These are phyloP conservation scores for Rambutsinella grinnellia DNA, from an alignment of 2,888 invertebrate species.

Conservation along the genomic window DNA sequence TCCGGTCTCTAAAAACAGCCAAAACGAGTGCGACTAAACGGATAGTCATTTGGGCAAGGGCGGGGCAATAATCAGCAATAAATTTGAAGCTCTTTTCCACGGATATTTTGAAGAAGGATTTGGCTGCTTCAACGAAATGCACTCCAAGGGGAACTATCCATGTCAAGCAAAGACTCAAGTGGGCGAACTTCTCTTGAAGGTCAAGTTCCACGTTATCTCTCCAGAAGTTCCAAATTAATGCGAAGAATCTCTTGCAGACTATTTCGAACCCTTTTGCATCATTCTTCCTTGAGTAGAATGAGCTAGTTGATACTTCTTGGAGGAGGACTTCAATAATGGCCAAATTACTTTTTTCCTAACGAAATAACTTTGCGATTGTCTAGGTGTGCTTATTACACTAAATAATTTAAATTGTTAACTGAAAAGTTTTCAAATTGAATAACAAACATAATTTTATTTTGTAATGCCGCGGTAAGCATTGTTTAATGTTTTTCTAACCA, in stretches of 20 bases:
- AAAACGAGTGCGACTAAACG: constrained; percentile 28
- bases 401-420: too few species aligned
- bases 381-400: too few species aligned
- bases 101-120: constrained; percentile 36
- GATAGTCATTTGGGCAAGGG: constrained; percentile 30
- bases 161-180: constrained; percentile 31
- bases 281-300: constrained; percentile 13
- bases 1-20: constrained; percentile 24
- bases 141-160: constrained; percentile 29
- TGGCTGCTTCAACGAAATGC: constrained; percentile 25
- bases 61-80: constrained; percentile 36
- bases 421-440: too few species aligned
- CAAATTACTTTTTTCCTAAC: constrained; percentile 27
- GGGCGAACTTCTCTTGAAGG: constrained; percentile 10
- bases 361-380: background rate
- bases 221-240: constrained; percentile 42
- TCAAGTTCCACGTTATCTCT: constrained; percentile 20
- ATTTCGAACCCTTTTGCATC: constrained; percentile 2
- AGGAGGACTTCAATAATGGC: constrained; percentile 29
- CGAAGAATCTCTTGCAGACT: constrained; percentile 41
- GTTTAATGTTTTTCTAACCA: too few species aligned
- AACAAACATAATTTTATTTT: too few species aligned
- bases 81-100: constrained; percentile 42
- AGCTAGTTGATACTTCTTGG: constrained; percentile 36
- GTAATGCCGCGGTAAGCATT: too few species aligned